A percentile compares a stretch with the other conserved stretches of the same genome.
These are phyloP conservation scores for Shinisaurus crocodilurus DNA, from an alignment of 2,113 vertebrate genomes.

Conservation along the genomic window DNA sequence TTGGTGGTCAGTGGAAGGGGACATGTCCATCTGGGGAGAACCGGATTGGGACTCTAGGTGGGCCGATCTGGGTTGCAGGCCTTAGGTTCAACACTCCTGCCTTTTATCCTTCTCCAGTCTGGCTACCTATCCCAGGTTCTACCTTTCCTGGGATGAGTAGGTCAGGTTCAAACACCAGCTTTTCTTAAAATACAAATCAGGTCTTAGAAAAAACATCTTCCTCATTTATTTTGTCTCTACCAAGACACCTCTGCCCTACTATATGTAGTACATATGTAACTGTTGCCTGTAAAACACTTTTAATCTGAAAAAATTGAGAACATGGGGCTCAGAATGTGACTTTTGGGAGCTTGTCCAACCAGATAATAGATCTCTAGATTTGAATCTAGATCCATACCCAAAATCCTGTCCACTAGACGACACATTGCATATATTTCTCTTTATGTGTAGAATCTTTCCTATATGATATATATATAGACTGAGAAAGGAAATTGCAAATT, in stretches of 20 bases:
- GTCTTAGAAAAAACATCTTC: neutral
- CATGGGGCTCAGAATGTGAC: neutral
- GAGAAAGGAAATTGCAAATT: neutral
- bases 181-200: neutral
- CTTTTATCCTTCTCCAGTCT: neutral
- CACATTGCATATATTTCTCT: neutral
- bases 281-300: neutral
- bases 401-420: no score
- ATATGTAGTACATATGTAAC: neutral
- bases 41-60: no score
- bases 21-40: no score
- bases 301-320: neutral
- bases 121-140: neutral
- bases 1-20: no score
- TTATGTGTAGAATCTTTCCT: no score
- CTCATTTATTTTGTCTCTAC: neutral
- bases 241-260: neutral
- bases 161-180: neutral
- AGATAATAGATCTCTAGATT: neutral
- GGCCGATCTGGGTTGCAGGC: no score
- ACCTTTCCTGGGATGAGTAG: neutral
- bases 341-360: neutral
- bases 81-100: neutral
- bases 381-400: neutral
- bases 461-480: neutral